phyloP scores from a whole-genome alignment of 2,888 invertebrate species.

The Chromoteleia sp. region DNA sequence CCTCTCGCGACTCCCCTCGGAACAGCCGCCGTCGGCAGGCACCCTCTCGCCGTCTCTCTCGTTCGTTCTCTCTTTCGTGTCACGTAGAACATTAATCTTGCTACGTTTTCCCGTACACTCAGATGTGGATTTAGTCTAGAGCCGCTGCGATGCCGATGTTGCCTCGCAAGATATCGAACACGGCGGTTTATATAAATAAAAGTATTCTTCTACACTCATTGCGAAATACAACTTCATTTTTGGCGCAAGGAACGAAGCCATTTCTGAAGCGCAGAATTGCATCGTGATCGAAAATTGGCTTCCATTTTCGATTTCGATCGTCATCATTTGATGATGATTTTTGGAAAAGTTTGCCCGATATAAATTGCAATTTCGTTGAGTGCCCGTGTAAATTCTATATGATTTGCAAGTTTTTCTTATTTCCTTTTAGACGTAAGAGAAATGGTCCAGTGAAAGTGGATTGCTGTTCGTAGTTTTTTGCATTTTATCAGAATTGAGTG shows the following conservation, averaged over 20 bases:
- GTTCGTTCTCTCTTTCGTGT: conserved; percentile 79
- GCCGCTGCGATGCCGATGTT: conserved; percentile 78
- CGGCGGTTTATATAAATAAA: conserved; percentile 58
- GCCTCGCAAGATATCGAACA: conserved; percentile 61
- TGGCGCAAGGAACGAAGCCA: neutral
- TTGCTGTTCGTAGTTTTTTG: too few species aligned
- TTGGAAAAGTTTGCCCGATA: too few species aligned
- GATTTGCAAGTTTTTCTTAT: too few species aligned
- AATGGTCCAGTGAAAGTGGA: too few species aligned
- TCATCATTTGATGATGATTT: too few species aligned
- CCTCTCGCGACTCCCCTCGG: conserved; percentile 74
- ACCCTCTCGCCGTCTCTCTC: conserved; percentile 72
- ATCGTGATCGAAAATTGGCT: neutral
- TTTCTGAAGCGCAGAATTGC: neutral
- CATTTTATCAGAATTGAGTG: too few species aligned
- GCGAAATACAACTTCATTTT: conserved; percentile 23
- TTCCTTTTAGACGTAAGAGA: too few species aligned
- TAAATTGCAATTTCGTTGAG: too few species aligned
- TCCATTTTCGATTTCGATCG: too few species aligned
- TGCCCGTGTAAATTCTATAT: too few species aligned
- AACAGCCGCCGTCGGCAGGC: conserved; percentile 74
- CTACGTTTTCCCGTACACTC: conserved; percentile 84
- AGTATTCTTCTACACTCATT: conserved; percentile 26
- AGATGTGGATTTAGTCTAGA: conserved; percentile 84
- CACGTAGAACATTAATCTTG: conserved; percentile 84